Base-by-base conservation (phyloP, 2,888 invertebrate species). In the Epistrophe eligans region DNA sequence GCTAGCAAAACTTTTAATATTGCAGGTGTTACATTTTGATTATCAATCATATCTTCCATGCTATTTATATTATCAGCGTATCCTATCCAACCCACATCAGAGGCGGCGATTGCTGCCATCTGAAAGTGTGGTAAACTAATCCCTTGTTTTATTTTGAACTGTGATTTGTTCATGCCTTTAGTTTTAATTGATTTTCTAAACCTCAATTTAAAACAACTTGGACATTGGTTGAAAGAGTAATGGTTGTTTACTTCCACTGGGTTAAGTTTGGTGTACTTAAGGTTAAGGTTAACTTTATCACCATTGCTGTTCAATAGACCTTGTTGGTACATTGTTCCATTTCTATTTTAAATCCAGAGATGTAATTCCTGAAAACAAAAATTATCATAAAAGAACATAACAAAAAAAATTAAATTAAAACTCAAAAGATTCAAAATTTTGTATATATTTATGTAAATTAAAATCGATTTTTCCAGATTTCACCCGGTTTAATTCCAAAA, bases 1-100 rank as follows among this genome's bases (percentile, higher is more conserved):
- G 85, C 92, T 89, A 81, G 91, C 89, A 89, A 93, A 77, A 91
- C 90, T 83, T 91, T 91, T 85, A 92, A 91, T 89, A 90, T 90
- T 70, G 91, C 90, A 80, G 92, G 91, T 89, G 91, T 89, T 74
- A 90, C 90, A 89, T 90, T 80, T 19, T 80, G 84, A 52, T 38
- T 64, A 15, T 79, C 84, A 48, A 52, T 64, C 60, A 76, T 45
- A 43, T 84, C 80, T 24, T 84, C 76, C 3, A 52, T 24, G 17
- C 11, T 58, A 52, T 74, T 79, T 2, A 15, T 24, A 50, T 79
- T 79, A 48, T 13, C 55, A 17, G 43, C 10, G 7, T 72, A 17
- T 13, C 38, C 72, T 1, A 70, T 55, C 79, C 73, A 84, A 15
- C 70, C 70, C 13, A 64, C 10, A n/a, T 74, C 79, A 11, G 60